phyloP scores from a whole-genome alignment of 2,888 invertebrate species.

The Sphaerolaimus hirsutus region DNA sequence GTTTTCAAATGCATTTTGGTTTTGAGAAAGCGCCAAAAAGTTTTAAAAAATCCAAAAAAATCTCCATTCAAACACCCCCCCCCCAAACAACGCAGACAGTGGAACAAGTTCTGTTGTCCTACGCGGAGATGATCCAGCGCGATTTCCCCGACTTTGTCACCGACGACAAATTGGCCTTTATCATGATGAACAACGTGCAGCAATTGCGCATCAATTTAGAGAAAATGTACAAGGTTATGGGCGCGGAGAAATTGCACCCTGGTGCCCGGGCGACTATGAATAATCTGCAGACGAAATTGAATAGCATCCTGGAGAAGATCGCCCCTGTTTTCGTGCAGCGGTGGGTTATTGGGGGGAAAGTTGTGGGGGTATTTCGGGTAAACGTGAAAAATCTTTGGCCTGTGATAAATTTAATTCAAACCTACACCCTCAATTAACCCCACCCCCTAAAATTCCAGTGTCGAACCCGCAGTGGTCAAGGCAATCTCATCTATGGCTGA shows the following conservation, averaged over 20 bases:
- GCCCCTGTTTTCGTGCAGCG: slow-evolving; percentile 74
- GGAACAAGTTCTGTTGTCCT: slow-evolving; percentile 83
- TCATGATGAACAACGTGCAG: slow-evolving; percentile 98
- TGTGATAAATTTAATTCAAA: too few relatives aligned
- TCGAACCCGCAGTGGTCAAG: slow-evolving; percentile 62
- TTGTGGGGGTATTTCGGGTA: too few relatives aligned
- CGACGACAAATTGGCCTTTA: slow-evolving; percentile 86
- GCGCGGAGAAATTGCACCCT: slow-evolving; percentile 45
- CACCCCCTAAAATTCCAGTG: too few relatives aligned
- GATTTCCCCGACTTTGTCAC: slow-evolving; percentile 82
- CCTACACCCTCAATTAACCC: too few relatives aligned
- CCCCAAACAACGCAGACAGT: too few relatives aligned
- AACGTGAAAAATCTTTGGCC: too few relatives aligned
- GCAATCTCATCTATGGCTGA: slow-evolving; percentile 79
- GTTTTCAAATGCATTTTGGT: too few relatives aligned
- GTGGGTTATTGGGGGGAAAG: too few relatives aligned
- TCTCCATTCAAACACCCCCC: too few relatives aligned
- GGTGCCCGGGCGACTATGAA: slow-evolving; percentile 85
- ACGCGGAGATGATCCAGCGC: slow-evolving; percentile 85
- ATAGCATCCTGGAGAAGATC: slow-evolving; percentile 74
- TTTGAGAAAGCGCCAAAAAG: too few relatives aligned
- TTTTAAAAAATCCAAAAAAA: too few relatives aligned
- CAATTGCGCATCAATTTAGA: slow-evolving; percentile 90
- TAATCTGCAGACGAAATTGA: slow-evolving; percentile 78
- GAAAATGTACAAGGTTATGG: slow-evolving; percentile 99